These are phyloP conservation scores for Nyctalus aviator DNA, from an alignment of 2,797 vertebrate species.

Conservation along the genomic window DNA sequence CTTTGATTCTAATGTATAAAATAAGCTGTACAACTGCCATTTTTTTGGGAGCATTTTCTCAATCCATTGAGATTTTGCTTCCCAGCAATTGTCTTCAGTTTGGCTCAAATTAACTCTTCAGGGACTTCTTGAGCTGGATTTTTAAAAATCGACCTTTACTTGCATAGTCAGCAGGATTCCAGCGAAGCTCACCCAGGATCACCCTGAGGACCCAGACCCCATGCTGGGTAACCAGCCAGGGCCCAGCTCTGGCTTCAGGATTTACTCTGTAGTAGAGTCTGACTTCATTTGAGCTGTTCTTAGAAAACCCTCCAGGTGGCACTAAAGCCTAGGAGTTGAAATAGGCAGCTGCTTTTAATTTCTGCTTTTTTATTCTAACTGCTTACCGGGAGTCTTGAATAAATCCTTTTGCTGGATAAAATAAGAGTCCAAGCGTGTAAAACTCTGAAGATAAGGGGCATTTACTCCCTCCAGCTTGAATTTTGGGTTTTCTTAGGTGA, in stretches of 20 bases:
- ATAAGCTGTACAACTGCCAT: not conserved
- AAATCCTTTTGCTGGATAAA: not conserved
- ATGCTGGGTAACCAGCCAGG: not conserved
- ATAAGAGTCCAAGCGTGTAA: not conserved
- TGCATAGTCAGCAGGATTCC: not conserved
- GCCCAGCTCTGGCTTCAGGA: not conserved
- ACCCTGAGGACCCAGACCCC: not conserved
- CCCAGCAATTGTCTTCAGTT: not conserved
- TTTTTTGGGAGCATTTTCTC: not conserved
- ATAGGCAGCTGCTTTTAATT: not conserved
- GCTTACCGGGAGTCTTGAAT: not conserved
- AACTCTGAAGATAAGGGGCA: not conserved
- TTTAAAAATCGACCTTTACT: not conserved
- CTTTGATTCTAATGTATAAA: not conserved
- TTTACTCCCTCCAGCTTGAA: not conserved
- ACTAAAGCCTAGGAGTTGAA: not conserved
- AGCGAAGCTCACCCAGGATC: not conserved
- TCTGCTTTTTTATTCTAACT: no score
- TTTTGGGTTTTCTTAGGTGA: not conserved
- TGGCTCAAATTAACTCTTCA: not conserved
- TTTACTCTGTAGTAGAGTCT: not conserved
- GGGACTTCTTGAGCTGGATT: not conserved
- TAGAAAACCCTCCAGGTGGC: not conserved
- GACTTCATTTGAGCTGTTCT: not conserved
- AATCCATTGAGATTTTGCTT: not conserved